phyloP scores from a whole-genome alignment of 1,140 invertebrate genomes.

The Cylas formicarius region DNA sequence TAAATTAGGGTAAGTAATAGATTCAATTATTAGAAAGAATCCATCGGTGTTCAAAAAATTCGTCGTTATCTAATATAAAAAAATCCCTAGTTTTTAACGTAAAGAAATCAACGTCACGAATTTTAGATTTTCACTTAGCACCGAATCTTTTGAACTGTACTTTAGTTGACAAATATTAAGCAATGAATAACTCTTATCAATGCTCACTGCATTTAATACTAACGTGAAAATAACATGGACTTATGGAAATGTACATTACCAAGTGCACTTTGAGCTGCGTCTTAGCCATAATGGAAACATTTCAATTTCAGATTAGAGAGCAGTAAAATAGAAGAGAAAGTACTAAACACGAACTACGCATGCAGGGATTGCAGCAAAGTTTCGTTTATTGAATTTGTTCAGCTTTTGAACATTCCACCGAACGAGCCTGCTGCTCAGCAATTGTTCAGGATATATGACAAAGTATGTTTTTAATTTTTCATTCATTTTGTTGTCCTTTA shows the following conservation, averaged over 20 bases:
- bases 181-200: too few species aligned
- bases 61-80: not conserved
- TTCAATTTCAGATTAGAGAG: conserved; percentile 29
- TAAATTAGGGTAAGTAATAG: conserved; percentile 56
- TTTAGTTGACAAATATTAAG: too few species aligned
- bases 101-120: too few species aligned
- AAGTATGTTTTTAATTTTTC: conserved; percentile 42
- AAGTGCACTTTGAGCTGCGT: too few species aligned
- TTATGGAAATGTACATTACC: too few species aligned
- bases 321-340: conserved; percentile 32
- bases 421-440: conserved; percentile 49
- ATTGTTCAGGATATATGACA: conserved; percentile 63
- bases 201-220: too few species aligned
- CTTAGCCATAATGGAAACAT: not conserved
- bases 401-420: conserved; percentile 53
- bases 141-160: too few species aligned
- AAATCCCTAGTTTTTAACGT: not conserved
- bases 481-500: conserved; percentile 2
- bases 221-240: too few species aligned
- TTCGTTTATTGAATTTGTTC: conserved; percentile 53
- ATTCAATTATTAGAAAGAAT: too few species aligned
- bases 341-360: conserved; percentile 33
- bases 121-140: too few species aligned
- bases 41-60: not conserved
- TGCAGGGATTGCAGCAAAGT: conserved; percentile 45